These are phyloP conservation scores for Coecobrya sp. DNA, from an alignment of 2,888 invertebrate genomes.

Conservation along the genomic window DNA sequence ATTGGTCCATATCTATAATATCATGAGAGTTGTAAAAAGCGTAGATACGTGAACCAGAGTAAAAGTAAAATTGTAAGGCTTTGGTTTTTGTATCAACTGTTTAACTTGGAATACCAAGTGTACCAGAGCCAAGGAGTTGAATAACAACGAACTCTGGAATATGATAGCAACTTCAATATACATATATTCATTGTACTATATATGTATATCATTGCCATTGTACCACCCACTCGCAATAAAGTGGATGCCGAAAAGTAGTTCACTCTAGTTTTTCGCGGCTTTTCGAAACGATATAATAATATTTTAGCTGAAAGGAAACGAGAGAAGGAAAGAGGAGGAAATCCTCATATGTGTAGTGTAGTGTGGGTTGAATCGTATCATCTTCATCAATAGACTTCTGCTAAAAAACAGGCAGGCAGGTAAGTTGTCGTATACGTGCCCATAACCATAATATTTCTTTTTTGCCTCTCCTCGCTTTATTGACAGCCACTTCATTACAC, in stretches of 20 bases:
- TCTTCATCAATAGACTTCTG: slow-evolving; percentile 13
- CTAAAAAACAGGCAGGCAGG: slow-evolving; percentile 23
- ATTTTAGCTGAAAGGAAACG: slow-evolving; percentile 23
- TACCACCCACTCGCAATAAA: neutral
- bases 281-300: slow-evolving; percentile 48
- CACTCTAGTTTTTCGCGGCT: slow-evolving; percentile 20
- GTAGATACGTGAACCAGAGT: neutral
- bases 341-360: neutral
- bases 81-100: neutral
- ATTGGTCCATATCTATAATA: slow-evolving; percentile 30
- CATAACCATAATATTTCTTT: slow-evolving; percentile 56
- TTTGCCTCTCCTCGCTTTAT: slow-evolving; percentile 38
- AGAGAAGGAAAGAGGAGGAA: neutral
- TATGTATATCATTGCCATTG: neutral
- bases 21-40: neutral
- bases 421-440: neutral
- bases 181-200: no score
- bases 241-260: slow-evolving; percentile 28
- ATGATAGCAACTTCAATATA: neutral
- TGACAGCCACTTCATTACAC: slow-evolving; percentile 77
- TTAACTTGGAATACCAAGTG: neutral
- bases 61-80: neutral
- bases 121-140: neutral
- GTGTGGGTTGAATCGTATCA: neutral
- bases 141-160: neutral